Base-by-base conservation (phyloP, 2,113 vertebrate species). In the western clawed frog (Xenopus tropicalis) region DNA sequence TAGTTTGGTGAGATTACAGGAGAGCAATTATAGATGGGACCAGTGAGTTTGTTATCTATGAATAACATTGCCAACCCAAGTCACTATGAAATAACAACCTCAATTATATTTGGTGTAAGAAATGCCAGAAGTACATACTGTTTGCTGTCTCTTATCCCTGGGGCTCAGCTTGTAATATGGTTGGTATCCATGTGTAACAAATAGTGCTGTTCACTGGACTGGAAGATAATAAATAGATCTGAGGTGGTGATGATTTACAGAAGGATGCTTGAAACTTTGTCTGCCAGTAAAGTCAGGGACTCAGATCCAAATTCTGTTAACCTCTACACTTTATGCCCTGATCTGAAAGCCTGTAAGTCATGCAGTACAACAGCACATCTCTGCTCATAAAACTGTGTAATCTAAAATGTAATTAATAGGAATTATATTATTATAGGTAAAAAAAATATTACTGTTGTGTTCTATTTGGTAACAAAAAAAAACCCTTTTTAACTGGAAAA, bases 181-280 rank as follows among this genome's bases (percentile, higher is more conserved):
- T 83, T 78, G 85, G 85, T 86, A 84, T 86, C 85, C 87, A 79
- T 86, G 89, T 88, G 86, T 89, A 88, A 87, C 89, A 85, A 87
- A 90, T 81, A 90, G 85, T 83, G 80, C 84, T 88, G 89, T 88
- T 87, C 87, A 87, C 78, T 84, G 86, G 83, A 80, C 83, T 88
- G 87, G 82, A 88, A 90, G 88, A 86, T 87, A 86, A 89, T 89
- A 88, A 89, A 88, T 88, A 90, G 83, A 87, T 83, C 81, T 83
- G 82, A 87, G 85, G 82, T 79, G 84, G 82, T 79, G 85, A 88
- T 87, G 86, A 88, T 90, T 88, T 90, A 88, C 85, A 85, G 86
- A 87, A 88, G 79, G 83, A 79, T 85, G 87, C 78, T 86, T 83
- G 81, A 81, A 88, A 89, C 81, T 86, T 87, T 85, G 85, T 87